These are phyloP conservation scores for Erebia aethiops DNA, from an alignment of 2,888 invertebrate species.

Conservation along the genomic window DNA sequence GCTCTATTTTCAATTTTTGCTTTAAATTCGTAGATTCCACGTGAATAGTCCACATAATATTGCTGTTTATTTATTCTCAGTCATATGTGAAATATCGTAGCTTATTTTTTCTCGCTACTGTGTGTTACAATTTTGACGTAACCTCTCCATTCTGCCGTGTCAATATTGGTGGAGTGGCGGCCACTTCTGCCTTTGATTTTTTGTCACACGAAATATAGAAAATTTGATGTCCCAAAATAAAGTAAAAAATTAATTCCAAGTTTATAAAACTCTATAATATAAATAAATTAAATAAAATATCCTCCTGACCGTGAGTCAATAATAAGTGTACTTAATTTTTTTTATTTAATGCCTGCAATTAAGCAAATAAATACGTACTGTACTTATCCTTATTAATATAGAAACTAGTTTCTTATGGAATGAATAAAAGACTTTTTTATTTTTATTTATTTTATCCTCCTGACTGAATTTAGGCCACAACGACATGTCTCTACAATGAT, in stretches of 20 bases:
- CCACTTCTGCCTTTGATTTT: conserved; percentile 39
- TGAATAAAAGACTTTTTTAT: no score
- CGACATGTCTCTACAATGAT: no score
- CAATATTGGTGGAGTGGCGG: conserved; percentile 44
- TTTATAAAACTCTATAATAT: no score
- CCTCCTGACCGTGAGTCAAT: no score
- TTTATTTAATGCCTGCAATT: no score
- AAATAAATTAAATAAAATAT: no score
- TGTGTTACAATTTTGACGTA: conserved; percentile 54
- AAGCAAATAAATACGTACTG: background rate
- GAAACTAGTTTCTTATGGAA: no score
- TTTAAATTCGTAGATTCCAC: conserved; percentile 29
- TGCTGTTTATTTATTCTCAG: conserved; percentile 30
- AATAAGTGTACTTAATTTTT: no score
- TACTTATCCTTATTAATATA: no score
- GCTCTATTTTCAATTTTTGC: conserved; percentile 33
- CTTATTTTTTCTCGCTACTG: conserved; percentile 41
- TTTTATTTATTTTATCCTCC: no score
- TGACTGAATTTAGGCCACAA: no score
- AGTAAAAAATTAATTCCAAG: background rate
- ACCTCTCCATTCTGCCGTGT: conserved; percentile 55
- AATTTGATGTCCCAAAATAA: background rate
- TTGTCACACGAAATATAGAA: conserved; percentile 33
- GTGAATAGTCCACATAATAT: conserved; percentile 25
- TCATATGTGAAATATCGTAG: conserved; percentile 37